phyloP scores from a whole-genome alignment of 2,888 invertebrate species.

The Pseudococcus longispinus region DNA sequence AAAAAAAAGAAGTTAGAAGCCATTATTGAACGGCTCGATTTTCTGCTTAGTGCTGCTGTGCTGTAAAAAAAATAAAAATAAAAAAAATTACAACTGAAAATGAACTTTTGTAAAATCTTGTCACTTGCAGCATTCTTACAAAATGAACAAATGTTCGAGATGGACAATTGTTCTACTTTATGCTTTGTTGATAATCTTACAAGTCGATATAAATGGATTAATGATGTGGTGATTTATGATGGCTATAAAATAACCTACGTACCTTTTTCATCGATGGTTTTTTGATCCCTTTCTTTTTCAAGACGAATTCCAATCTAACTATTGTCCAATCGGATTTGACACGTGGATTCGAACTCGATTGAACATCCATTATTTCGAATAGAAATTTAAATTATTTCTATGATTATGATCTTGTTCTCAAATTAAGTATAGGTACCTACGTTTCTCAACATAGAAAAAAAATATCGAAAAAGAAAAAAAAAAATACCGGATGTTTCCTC shows the following conservation, averaged over 20 bases:
- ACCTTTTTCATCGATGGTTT: neutral
- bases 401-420: neutral
- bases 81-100: slow-evolving; percentile 38
- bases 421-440: neutral
- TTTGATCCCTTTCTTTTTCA: neutral
- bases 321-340: too few relatives aligned
- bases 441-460: neutral
- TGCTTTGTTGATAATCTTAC: slow-evolving; percentile 6
- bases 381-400: too few relatives aligned
- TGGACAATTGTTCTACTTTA: slow-evolving; percentile 33
- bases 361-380: too few relatives aligned
- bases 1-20: slow-evolving; percentile 13
- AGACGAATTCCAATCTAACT: neutral
- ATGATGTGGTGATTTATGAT: neutral
- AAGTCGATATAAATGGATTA: neutral
- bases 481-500: neutral
- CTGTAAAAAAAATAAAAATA: slow-evolving; percentile 24
- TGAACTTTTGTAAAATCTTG: slow-evolving; percentile 49
- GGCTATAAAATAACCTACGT: neutral
- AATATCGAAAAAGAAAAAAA: neutral
- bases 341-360: too few relatives aligned
- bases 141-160: slow-evolving; percentile 29
- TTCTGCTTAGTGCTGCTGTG: slow-evolving; percentile 29
- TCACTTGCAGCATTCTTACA: slow-evolving; percentile 30
- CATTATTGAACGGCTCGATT: slow-evolving; percentile 32